Percentiles rank a stretch among this genome's conserved stretches.
Conservation (phyloP, 2,797 vertebrate species). For the Anas bahamensis region DNA sequence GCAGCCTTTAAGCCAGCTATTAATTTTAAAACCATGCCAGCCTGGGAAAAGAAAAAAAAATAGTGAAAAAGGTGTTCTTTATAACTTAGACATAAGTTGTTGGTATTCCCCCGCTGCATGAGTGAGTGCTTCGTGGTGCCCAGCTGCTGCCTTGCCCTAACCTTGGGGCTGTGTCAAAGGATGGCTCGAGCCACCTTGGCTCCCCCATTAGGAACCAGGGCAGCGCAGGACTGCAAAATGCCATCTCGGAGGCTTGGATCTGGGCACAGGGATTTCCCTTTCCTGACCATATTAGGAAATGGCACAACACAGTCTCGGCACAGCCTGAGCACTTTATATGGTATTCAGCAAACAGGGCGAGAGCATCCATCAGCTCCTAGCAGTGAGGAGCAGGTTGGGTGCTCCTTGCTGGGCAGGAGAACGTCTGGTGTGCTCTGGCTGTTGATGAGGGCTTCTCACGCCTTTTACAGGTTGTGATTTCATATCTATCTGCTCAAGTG, state of each 20-base stretch:
- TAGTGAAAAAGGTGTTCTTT: not conserved
- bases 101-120: not conserved
- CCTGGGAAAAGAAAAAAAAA: not conserved
- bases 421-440: not conserved
- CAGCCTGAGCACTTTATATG: conserved; percentile 66
- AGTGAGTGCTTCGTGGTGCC: not conserved
- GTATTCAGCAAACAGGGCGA: not conserved
- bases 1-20: not conserved
- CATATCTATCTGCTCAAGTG: rapidly evolving
- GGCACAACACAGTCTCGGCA: not conserved
- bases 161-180: not conserved
- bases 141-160: not conserved
- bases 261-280: conserved; percentile 66
- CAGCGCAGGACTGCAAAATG: not conserved
- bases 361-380: not conserved
- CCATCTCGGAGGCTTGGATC: not conserved
- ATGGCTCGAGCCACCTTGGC: not conserved
- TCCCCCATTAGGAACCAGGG: not conserved
- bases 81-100: not conserved
- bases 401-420: not conserved
- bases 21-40: not conserved
- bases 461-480: not conserved
- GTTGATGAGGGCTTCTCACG: not conserved
- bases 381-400: not conserved
- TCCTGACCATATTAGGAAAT: conserved; percentile 80